Conservation (phyloP, 2,888 invertebrate genomes). For the Lepeophtheirus nordmannii region DNA sequence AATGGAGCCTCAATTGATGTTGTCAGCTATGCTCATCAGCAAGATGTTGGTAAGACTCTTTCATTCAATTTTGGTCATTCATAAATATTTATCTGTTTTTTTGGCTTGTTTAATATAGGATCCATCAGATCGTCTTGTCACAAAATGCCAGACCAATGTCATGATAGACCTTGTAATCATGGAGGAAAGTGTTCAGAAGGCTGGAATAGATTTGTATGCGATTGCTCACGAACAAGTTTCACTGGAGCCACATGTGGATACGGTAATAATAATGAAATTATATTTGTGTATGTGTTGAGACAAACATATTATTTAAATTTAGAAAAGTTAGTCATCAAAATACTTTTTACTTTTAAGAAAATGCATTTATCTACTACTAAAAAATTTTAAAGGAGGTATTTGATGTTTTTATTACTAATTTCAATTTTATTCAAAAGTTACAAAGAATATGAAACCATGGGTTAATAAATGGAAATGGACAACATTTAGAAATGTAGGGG, state of each 20-base stretch:
- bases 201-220: conserved; percentile 86
- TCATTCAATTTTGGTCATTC: neutral
- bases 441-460: too few species aligned
- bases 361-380: too few species aligned
- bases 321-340: too few species aligned
- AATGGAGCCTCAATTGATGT: conserved; percentile 77
- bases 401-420: too few species aligned
- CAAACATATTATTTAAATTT: too few species aligned
- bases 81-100: neutral
- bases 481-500: too few species aligned
- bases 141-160: conserved; percentile 21
- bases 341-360: too few species aligned
- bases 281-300: too few species aligned
- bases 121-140: conserved; percentile 22
- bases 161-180: conserved; percentile 50
- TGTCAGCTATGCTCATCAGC: conserved; percentile 69
- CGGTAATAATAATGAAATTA: conserved; percentile 39
- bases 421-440: too few species aligned
- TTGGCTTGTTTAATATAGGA: conserved; percentile 5
- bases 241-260: conserved; percentile 80
- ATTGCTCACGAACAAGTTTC: conserved; percentile 73
- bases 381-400: too few species aligned
- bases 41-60: conserved; percentile 55
- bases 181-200: conserved; percentile 76
- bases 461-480: too few species aligned